Base-by-base conservation (phyloP, 2,888 invertebrate genomes). In the Ctenicera cuprea region DNA sequence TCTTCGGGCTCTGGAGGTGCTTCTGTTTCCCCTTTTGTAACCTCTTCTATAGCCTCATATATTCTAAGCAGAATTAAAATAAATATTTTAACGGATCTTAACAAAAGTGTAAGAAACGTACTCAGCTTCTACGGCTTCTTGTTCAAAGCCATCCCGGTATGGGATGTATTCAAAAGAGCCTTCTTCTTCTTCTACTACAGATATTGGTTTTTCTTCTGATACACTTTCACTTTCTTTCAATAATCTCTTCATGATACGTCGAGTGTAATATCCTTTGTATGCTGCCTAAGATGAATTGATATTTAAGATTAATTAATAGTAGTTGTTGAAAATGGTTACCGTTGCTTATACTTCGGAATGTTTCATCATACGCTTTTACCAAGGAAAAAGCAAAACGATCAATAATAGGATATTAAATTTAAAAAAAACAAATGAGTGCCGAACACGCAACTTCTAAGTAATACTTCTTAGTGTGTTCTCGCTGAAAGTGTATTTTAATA, bases 261-360 rank as follows among this genome's bases (percentile, higher is more conserved):
- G 78, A 0, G 87, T 86, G 69, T 87, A 87, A 64, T 87, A 87
- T 0, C 87, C 87, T 80, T 85, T 86, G 67, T 87, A 87, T 11
- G 87, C 87, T 26, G 86, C 83, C 82, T 84, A 59, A 7, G n/a
- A 30, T 52, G 7, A 20, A 41, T 43, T 26, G 14, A 33, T 45
- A n/a, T n/a, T n/a, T n/a, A n/a, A n/a, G n/a, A n/a, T n/a, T n/a
- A n/a, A n/a, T n/a, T n/a, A n/a, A n/a, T n/a, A n/a, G n/a, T n/a
- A n/a, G n/a, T n/a, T n/a, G n/a, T n/a, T n/a, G n/a, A n/a, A n/a
- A n/a, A n/a, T n/a, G n/a, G n/a, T n/a, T n/a, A n/a, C n/a, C n/a
- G n/a, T n/a, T n/a, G n/a, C n/a, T n/a, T n/a, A n/a, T n/a, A n/a
- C n/a, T n/a, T n/a, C n/a, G n/a, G n/a, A n/a, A n/a, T n/a, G n/a